phyloP scores from a whole-genome alignment of 2,888 invertebrate species.

The Leptodirus hochenwartii region DNA sequence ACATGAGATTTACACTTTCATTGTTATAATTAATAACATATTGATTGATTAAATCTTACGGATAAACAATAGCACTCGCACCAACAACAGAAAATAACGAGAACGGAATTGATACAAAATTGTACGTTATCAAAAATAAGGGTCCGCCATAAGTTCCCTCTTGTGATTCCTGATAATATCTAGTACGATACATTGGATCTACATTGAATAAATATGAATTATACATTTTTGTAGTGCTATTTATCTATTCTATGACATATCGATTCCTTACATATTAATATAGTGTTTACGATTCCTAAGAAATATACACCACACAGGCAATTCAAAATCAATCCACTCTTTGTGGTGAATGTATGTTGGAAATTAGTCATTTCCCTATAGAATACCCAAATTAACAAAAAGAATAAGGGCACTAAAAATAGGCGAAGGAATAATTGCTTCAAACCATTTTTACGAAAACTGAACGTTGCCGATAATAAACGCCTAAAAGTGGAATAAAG shows the following conservation, averaged over 20 bases:
- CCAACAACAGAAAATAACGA: slow-evolving; percentile 56
- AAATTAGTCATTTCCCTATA: slow-evolving; percentile 47
- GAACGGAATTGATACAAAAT: slow-evolving; percentile 64
- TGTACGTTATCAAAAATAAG: slow-evolving; percentile 63
- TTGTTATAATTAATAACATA: background rate
- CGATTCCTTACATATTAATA: slow-evolving; percentile 45
- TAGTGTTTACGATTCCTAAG: slow-evolving; percentile 47
- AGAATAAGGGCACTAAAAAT: slow-evolving; percentile 55
- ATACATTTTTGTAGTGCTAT: slow-evolving; percentile 6
- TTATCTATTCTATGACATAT: slow-evolving; percentile 2
- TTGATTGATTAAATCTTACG: slow-evolving; percentile 31
- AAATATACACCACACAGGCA: slow-evolving; percentile 48
- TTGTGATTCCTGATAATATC: slow-evolving; percentile 80
- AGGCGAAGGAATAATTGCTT: slow-evolving; percentile 59
- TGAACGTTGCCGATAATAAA: slow-evolving; percentile 59
- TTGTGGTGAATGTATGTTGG: slow-evolving; percentile 50
- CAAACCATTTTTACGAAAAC: slow-evolving; percentile 55
- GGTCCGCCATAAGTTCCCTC: slow-evolving; percentile 81
- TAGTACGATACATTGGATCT: slow-evolving; percentile 74
- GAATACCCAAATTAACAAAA: slow-evolving; percentile 62
- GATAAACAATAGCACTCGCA: slow-evolving; percentile 53
- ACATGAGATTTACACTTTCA: slow-evolving; percentile 8
- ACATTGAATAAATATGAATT: slow-evolving; percentile 15
- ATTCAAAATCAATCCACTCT: slow-evolving; percentile 53
- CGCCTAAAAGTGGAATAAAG: no score